These are phyloP conservation scores for Muscidifurax raptorellus DNA, from an alignment of 1,140 invertebrate genomes.

Conservation along the genomic window DNA sequence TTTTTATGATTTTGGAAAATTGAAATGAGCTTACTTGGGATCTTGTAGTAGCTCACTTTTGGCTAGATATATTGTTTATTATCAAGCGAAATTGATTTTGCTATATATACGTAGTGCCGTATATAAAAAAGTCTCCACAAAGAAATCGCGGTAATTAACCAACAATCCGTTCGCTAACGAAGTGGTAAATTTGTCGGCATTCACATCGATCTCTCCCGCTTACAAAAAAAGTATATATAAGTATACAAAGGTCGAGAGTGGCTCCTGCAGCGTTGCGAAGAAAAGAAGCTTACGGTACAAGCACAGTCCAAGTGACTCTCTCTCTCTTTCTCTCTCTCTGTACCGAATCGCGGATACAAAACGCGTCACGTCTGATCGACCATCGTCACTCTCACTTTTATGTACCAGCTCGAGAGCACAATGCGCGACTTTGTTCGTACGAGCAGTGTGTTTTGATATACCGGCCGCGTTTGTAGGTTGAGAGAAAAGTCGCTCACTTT, in stretches of 20 bases:
- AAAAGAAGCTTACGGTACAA: not conserved
- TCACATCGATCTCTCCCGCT: not conserved
- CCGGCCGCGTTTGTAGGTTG: not conserved
- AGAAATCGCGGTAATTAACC: conserved; percentile 11
- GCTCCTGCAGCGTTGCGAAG: not conserved
- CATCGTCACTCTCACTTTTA: conserved; percentile 12
- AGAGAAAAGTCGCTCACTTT: conserved; percentile 1
- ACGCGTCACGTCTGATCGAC: conserved; percentile 27
- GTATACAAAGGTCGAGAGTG: not conserved
- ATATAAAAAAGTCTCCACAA: not conserved
- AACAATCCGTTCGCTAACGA: conserved; percentile 1
- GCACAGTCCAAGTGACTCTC: conserved; percentile 16
- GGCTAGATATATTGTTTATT: too few relatives aligned
- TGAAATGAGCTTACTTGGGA: too few relatives aligned
- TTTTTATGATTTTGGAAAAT: too few relatives aligned
- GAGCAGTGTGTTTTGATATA: not conserved
- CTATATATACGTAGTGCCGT: too few relatives aligned
- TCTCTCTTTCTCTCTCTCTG: not conserved
- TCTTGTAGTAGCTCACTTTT: too few relatives aligned
- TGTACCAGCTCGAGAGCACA: not conserved
- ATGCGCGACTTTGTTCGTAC: not conserved
- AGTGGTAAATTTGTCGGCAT: conserved; percentile 15
- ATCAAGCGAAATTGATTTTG: too few relatives aligned
- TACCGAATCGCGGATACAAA: conserved; percentile 14
- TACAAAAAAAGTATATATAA: not conserved